These are phyloP conservation scores for Vulpes vulpes DNA, from an alignment of 2,113 vertebrate genomes.

Conservation along the genomic window DNA sequence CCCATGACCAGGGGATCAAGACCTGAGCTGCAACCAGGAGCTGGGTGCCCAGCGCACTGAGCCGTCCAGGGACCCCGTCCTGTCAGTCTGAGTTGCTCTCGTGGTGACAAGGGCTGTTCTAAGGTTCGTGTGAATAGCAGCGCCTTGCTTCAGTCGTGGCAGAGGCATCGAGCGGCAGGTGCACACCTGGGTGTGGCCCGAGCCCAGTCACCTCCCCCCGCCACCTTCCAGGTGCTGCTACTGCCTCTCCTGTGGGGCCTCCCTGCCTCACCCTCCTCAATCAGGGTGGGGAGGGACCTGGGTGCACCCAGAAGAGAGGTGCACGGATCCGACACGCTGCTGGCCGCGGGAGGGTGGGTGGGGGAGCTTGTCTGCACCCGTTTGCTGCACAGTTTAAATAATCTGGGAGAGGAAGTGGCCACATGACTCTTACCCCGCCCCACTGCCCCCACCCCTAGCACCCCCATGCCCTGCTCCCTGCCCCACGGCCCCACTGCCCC, in stretches of 20 bases:
- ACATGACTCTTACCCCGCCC: neutral
- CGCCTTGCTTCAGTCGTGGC: neutral
- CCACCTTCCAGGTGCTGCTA: fast-evolving
- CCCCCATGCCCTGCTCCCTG: neutral
- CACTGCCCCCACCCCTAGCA: neutral
- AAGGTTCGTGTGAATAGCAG: fast-evolving
- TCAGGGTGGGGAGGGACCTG: no score
- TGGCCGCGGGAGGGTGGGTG: no score
- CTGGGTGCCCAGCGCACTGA: neutral
- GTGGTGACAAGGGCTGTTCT: neutral
- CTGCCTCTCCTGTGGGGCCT: fast-evolving
- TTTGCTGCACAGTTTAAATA: neutral
- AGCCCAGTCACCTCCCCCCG: fast-evolving
- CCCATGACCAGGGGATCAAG: neutral
- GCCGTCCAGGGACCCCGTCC: no score
- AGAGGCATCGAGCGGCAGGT: neutral
- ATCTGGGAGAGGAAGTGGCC: neutral
- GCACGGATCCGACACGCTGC: no score
- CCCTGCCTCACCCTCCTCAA: neutral
- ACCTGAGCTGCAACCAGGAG: neutral
- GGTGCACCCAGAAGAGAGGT: no score
- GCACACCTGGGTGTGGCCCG: neutral
- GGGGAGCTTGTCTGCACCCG: neutral
- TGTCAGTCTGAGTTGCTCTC: neutral
- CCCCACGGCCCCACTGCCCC: neutral